A percentile compares a stretch with the other conserved stretches of the same genome.
These are phyloP conservation scores for Oryzias dopingdopingensis DNA, from an alignment of 2,797 vertebrate species.

Conservation along the genomic window DNA sequence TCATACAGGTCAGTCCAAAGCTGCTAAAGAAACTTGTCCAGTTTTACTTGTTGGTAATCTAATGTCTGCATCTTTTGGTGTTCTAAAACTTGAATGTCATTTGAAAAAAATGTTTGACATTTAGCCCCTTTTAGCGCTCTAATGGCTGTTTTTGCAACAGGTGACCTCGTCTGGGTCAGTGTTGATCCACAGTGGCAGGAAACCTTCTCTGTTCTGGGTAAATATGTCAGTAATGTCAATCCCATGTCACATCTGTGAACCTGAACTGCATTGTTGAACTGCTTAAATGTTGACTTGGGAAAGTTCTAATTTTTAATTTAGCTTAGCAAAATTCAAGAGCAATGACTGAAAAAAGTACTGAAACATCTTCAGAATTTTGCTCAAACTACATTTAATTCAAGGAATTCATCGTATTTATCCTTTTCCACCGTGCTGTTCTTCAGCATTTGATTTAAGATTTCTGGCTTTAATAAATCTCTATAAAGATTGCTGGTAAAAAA, in stretches of 20 bases:
- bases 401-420: too few species aligned
- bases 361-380: too few species aligned
- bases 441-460: too few species aligned
- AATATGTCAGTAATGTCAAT: constrained; percentile 20
- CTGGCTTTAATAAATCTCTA: too few species aligned
- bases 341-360: too few species aligned
- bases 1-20: constrained; percentile 68
- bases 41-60: not conserved
- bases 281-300: too few species aligned
- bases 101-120: not conserved
- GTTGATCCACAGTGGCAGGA: constrained; percentile 68
- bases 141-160: constrained; percentile 32
- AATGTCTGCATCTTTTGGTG: not conserved
- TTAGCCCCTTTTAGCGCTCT: not conserved
- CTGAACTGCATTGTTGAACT: too few species aligned
- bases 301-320: too few species aligned
- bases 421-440: too few species aligned
- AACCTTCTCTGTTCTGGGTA: constrained; percentile 70
- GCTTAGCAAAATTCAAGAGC: too few species aligned
- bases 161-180: constrained; percentile 72
- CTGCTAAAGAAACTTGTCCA: not conserved
- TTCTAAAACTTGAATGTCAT: not conserved
- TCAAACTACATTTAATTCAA: too few species aligned
- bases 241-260: not conserved
- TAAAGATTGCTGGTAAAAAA: too few species aligned